phyloP scores from a whole-genome alignment of 1,140 invertebrate genomes.

The Leptopilina boulardi region DNA sequence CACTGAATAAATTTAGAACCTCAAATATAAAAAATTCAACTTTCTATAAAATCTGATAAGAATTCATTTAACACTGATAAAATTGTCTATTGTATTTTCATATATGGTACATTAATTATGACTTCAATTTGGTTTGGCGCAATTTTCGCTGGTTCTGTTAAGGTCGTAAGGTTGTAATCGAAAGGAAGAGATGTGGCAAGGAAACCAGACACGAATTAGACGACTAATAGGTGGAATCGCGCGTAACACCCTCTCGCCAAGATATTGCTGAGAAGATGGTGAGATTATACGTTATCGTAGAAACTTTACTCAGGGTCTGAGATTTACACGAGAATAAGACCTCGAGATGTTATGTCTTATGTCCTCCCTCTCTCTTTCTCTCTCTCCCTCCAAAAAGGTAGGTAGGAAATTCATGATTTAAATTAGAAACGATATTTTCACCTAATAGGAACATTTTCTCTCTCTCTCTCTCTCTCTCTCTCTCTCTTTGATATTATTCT shows the following conservation, averaged over 20 bases:
- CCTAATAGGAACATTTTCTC: constrained; percentile 15
- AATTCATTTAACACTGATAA: neutral
- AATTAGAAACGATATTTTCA: constrained; percentile 33
- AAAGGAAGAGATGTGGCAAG: constrained; percentile 28
- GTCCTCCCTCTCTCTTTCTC: neutral
- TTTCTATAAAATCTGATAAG: no score
- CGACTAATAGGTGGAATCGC: constrained; percentile 22
- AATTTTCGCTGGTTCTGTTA: neutral
- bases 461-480: no score
- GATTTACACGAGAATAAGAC: constrained; percentile 33
- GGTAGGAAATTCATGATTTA: constrained; percentile 15
- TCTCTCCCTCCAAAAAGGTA: neutral
- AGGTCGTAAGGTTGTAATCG: constrained; percentile 29
- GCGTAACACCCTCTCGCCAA: constrained; percentile 15
- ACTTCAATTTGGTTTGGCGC: neutral
- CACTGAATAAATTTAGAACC: no score
- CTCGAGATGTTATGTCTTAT: constrained; percentile 28
- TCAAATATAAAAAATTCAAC: no score
- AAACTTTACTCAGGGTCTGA: constrained; percentile 29
- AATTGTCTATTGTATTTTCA: neutral
- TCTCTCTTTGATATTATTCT: no score
- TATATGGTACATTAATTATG: neutral
- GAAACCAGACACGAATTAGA: constrained; percentile 32
- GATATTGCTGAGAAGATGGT: constrained; percentile 30
- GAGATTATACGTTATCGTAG: constrained; percentile 27